Base-by-base conservation (phyloP, 2,888 invertebrate genomes). In the Biston betularia region DNA sequence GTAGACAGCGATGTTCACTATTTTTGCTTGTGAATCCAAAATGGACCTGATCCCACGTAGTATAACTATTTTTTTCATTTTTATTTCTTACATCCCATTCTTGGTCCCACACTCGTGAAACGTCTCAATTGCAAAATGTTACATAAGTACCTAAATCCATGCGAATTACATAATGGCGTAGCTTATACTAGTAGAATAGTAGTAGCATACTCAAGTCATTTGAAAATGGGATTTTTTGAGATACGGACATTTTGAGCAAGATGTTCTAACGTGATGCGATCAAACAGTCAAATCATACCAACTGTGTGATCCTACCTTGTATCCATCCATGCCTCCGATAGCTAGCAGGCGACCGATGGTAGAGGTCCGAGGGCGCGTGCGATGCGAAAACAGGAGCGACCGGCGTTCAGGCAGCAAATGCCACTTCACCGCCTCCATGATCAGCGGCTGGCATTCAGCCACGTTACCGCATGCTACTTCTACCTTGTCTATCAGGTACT, bases 361-460 rank as follows among this genome's bases (percentile, higher is more conserved):
- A 0, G 98, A 97, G 84, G 98, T 98, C 59, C 99, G 94, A 0
- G 98, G 98, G 74, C 97, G 95, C 0, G 98, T 98, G 71, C 98
- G 95, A 70, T 96, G 95, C 24, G 97, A 97, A 78, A 97, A 95
- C 77, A 98, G 94, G 72, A 97, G 95, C 8, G 96, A 95, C 50
- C 98, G 94, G 56, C 98, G 94, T 82, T 98, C 98, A 0, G 98
- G 98, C 72, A 98, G 88, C 40, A 98, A 92, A 86, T 98, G 98
- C 96, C 98, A 98, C 82, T 98, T 98, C 72, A 98, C 95, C 11
- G 98, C 98, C 88, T 98, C 98, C 96, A 98, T 97, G 60, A 99
- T 96, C 59, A 98, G 92, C 68, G 97, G 96, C 82, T 98, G 98
- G 79, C 98, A 98, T 62, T 95, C 95, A 50, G 95, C 94, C 79